These are phyloP conservation scores for Strigamia transsilvanica DNA, from an alignment of 2,888 invertebrate species.

Conservation along the genomic window DNA sequence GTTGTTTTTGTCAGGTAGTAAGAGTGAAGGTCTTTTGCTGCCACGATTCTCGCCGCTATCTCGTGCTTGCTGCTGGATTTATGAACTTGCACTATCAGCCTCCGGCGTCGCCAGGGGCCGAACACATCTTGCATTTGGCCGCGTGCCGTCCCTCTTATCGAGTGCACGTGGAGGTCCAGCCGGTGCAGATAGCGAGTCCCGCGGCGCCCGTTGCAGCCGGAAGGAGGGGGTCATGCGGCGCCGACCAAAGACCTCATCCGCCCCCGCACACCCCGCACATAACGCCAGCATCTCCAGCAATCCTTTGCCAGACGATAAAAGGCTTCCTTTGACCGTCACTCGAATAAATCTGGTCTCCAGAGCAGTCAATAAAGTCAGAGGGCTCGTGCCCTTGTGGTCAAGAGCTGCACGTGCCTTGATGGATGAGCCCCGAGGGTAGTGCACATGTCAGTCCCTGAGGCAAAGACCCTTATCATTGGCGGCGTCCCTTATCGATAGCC, in stretches of 20 bases:
- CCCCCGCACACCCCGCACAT: slow-evolving; percentile 2
- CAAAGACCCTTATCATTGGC: slow-evolving; percentile 39
- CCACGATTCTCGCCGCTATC: slow-evolving; percentile 13
- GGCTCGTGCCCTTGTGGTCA: slow-evolving; percentile 48
- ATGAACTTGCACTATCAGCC: slow-evolving; percentile 37
- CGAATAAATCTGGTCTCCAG: slow-evolving; percentile 43
- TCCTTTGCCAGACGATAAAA: slow-evolving; percentile 49
- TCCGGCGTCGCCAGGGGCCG: slow-evolving; percentile 43
- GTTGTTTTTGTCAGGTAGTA: slow-evolving; percentile 41
- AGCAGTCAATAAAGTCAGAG: slow-evolving; percentile 48
- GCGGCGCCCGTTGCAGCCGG: slow-evolving; percentile 45
- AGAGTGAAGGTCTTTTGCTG: slow-evolving; percentile 40
- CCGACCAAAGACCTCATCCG: slow-evolving; percentile 48
- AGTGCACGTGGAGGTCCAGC: slow-evolving; percentile 43
- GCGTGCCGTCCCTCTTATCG: slow-evolving; percentile 49
- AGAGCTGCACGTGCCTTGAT: slow-evolving; percentile 48
- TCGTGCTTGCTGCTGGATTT: slow-evolving; percentile 35
- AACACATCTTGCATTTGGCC: slow-evolving; percentile 45
- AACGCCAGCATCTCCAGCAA: slow-evolving; percentile 27
- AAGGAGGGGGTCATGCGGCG: slow-evolving; percentile 49
- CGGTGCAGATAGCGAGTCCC: slow-evolving; percentile 46
- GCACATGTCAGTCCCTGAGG: slow-evolving; percentile 41
- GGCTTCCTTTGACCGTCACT: slow-evolving; percentile 49
- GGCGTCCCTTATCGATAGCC: slow-evolving; percentile 11
- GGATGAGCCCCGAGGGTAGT: slow-evolving; percentile 46